Percentiles rank a stretch among this genome's conserved stretches.
phyloP scores from a whole-genome alignment of 2,113 vertebrate genomes.

The Canis aureus region DNA sequence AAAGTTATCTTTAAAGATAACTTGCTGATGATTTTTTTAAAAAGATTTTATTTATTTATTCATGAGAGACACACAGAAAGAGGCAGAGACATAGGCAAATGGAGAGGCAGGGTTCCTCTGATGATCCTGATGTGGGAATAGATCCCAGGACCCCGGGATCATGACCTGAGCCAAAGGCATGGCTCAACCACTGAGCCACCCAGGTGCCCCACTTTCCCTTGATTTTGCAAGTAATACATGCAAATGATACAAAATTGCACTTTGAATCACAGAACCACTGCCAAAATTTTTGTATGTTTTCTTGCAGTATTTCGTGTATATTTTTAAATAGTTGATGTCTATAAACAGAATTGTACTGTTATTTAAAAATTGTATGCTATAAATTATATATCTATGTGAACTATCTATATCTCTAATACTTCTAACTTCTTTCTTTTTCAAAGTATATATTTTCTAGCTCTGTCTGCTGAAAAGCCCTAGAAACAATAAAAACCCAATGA shows the following conservation, averaged over 20 bases:
- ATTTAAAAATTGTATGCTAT: neutral
- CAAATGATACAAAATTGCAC: neutral
- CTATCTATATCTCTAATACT: neutral
- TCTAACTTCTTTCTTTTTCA: neutral
- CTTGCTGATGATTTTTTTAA: too few relatives aligned
- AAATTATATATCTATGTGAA: neutral
- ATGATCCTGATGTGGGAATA: too few relatives aligned
- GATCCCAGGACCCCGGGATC: too few relatives aligned
- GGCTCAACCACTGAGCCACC: too few relatives aligned
- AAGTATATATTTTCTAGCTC: neutral
- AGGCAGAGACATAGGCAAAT: too few relatives aligned
- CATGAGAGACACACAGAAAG: too few relatives aligned
- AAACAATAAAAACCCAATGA: neutral
- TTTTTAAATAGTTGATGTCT: neutral
- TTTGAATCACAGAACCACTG: neutral
- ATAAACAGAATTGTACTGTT: neutral
- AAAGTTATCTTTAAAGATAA: conserved; percentile 41
- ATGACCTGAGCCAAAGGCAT: too few relatives aligned
- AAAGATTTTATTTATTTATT: too few relatives aligned
- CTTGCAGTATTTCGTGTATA: neutral
- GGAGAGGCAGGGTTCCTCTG: too few relatives aligned
- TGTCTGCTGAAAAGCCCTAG: neutral
- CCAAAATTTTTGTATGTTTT: neutral
- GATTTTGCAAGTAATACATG: neutral
- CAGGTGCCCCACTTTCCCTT: neutral